Conservation (phyloP, 2,113 vertebrate species). For the Trachemys scripta region DNA sequence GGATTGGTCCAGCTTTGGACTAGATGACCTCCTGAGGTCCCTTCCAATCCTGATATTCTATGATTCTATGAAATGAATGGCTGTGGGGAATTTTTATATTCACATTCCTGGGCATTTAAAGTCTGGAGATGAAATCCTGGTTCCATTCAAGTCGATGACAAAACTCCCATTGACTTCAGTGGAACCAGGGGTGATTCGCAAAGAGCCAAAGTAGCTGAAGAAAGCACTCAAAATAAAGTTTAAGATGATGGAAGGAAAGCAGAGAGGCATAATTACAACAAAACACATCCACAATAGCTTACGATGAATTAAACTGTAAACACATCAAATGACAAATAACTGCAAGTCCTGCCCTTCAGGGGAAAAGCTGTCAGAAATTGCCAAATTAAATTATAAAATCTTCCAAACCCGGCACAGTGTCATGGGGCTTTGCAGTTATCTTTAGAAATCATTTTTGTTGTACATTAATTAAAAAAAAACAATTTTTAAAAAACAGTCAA, state of each 20-base stretch:
- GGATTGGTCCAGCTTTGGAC: too few relatives aligned
- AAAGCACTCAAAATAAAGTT: neutral
- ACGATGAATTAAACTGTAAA: neutral
- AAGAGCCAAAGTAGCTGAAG: neutral
- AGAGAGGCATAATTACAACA: neutral
- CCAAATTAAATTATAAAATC: neutral
- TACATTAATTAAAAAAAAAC: neutral
- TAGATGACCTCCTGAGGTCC: too few relatives aligned
- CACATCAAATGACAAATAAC: fast-evolving
- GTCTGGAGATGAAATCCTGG: neutral
- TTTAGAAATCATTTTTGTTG: neutral
- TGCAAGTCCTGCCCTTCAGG: too few relatives aligned
- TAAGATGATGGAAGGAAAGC: neutral
- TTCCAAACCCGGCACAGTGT: neutral
- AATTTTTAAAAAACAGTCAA: neutral
- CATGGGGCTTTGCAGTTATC: neutral
- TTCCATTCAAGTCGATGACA: neutral
- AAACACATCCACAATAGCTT: neutral
- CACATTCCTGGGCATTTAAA: neutral
- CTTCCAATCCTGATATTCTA: too few relatives aligned
- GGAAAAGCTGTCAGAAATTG: neutral
- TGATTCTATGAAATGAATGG: neutral
- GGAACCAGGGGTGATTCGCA: neutral
- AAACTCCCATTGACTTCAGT: neutral
- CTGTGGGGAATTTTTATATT: neutral